These are phyloP conservation scores for Diaperis boleti DNA, from an alignment of 2,888 invertebrate genomes.

Conservation along the genomic window DNA sequence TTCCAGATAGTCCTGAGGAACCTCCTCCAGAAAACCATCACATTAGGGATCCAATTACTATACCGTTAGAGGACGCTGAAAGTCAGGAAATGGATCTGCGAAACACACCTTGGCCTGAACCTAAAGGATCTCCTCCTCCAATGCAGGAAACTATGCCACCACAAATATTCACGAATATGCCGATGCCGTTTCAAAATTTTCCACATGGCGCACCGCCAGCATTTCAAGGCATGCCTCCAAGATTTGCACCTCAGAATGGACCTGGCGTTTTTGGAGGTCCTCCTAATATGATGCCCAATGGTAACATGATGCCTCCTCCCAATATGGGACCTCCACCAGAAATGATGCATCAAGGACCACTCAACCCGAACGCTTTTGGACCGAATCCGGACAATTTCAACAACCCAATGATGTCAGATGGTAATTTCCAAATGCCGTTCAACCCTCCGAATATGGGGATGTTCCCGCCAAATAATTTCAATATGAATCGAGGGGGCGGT, in stretches of 20 bases:
- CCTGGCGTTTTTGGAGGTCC: constrained; percentile 52
- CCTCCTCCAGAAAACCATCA: constrained; percentile 86
- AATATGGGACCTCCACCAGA: constrained; percentile 64
- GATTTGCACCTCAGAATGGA: constrained; percentile 47
- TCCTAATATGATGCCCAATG: constrained; percentile 59
- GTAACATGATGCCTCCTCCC: constrained; percentile 53
- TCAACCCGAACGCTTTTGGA: constrained; percentile 65
- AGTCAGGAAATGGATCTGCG: constrained; percentile 86
- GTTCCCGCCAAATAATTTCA: constrained; percentile 64
- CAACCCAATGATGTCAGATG: constrained; percentile 59
- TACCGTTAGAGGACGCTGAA: constrained; percentile 91
- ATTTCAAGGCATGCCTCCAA: constrained; percentile 52
- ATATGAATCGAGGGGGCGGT: constrained; percentile 58
- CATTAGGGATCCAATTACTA: constrained; percentile 81
- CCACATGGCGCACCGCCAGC: constrained; percentile 66
- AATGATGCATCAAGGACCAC: constrained; percentile 62
- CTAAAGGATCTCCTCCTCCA: constrained; percentile 75
- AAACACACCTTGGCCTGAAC: constrained; percentile 86
- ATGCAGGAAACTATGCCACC: constrained; percentile 60
- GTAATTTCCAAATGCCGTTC: constrained; percentile 64
- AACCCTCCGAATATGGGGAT: constrained; percentile 65
- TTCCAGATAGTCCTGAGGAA: constrained; percentile 89
- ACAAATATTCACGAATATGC: constrained; percentile 68
- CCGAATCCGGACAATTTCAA: constrained; percentile 61
- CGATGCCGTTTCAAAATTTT: constrained; percentile 66